These are phyloP conservation scores for Drosophila punjabiensis DNA, from an alignment of 1,140 invertebrate genomes.

Conservation along the genomic window DNA sequence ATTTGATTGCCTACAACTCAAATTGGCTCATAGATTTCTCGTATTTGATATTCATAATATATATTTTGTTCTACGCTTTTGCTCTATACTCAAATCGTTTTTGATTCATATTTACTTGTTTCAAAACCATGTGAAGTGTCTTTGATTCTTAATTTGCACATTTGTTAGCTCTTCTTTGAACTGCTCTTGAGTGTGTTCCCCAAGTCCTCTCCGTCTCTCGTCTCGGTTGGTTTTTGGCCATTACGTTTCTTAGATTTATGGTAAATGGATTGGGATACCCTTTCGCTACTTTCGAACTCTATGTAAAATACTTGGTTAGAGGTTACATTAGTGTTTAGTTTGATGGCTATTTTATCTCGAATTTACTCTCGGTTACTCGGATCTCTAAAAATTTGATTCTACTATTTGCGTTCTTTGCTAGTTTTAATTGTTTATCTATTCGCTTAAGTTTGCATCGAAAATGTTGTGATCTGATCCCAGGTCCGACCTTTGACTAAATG, in stretches of 20 bases:
- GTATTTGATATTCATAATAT: conserved; percentile 62
- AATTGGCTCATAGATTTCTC: conserved; percentile 41
- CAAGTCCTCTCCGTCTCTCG: conserved; percentile 40
- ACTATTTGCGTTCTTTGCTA: conserved; percentile 54
- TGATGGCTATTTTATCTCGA: conserved; percentile 57
- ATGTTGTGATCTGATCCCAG: conserved; percentile 16
- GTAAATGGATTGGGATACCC: conserved; percentile 50
- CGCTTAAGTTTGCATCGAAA: conserved; percentile 47
- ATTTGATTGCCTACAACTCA: conserved; percentile 50
- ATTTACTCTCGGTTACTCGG: conserved; percentile 34
- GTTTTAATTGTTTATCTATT: conserved; percentile 60
- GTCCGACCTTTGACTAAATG: conserved; percentile 17
- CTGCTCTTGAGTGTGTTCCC: background rate
- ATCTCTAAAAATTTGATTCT: conserved; percentile 59
- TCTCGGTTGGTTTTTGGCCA: conserved; percentile 25
- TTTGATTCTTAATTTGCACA: conserved; percentile 78
- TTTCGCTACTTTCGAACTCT: conserved; percentile 61
- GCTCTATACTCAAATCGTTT: conserved; percentile 44
- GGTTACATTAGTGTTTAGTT: conserved; percentile 53
- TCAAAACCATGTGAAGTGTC: conserved; percentile 72
- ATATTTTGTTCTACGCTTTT: conserved; percentile 73
- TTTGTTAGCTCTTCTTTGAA: conserved; percentile 58
- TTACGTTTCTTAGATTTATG: conserved; percentile 67
- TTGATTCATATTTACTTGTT: conserved; percentile 51
- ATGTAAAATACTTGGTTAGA: conserved; percentile 74